Conservation (phyloP, 2,888 invertebrate genomes). For the Sarcophaga caerulescens region DNA sequence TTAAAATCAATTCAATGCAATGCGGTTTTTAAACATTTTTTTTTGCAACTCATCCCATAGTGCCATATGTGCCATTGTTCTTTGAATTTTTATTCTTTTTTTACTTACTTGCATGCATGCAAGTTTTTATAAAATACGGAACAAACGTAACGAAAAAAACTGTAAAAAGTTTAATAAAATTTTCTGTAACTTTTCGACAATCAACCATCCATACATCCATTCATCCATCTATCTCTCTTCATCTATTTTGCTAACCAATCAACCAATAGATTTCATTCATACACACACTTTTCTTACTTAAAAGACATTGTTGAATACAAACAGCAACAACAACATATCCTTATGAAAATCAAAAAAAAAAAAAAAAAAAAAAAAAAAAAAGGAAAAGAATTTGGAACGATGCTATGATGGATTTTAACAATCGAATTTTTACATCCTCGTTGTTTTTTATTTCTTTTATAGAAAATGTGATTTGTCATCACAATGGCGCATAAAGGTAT, state of each 20-base stretch:
- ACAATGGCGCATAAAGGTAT: slow-evolving; percentile 56
- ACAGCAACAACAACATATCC: no score
- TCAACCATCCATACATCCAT: background rate
- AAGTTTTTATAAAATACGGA: slow-evolving; percentile 2
- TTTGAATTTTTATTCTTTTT: background rate
- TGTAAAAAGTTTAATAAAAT: slow-evolving; percentile 34
- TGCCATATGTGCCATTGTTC: background rate
- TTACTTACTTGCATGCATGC: background rate
- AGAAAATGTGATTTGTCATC: slow-evolving; percentile 65
- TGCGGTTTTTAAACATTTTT: background rate
- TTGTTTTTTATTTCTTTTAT: slow-evolving; percentile 9
- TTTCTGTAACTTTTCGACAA: slow-evolving; percentile 52
- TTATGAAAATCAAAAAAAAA: background rate
- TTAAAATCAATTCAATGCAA: no score
- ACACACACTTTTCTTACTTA: slow-evolving; percentile 18
- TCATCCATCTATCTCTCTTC: background rate
- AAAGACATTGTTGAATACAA: slow-evolving; percentile 24
- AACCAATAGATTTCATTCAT: slow-evolving; percentile 10
- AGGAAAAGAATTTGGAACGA: background rate
- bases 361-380: background rate
- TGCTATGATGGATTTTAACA: slow-evolving; percentile 42
- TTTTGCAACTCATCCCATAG: background rate
- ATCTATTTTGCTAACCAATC: background rate
- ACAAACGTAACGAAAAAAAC: background rate
- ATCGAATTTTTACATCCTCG: background rate